Evolutionary conservation across 2,888 invertebrate genomes (phyloP).

Genomic region (Polyommatus iphigenia): DNA sequence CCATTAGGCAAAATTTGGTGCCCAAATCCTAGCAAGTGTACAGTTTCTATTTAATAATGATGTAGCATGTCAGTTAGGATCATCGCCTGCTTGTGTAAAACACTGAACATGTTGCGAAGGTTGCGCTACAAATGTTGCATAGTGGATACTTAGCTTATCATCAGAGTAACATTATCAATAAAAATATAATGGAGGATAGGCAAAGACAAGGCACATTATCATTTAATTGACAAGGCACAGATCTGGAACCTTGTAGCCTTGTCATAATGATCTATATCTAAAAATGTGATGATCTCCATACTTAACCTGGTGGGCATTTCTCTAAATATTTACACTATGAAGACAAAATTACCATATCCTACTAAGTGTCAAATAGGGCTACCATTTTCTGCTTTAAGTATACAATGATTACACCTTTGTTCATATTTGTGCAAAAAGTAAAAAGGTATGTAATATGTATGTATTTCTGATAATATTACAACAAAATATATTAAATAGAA

Average conservation of each 20-base stretch:
- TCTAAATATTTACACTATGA: constrained; percentile 27
- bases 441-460: too few species aligned
- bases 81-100: too few species aligned
- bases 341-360: constrained; percentile 21
- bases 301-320: constrained; percentile 32
- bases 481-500: background rate
- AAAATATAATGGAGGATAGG: constrained; percentile 30
- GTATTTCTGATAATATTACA: background rate
- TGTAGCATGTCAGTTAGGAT: too few species aligned
- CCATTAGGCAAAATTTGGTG: background rate
- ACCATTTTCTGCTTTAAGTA: too few species aligned
- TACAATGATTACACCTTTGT: too few species aligned
- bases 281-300: constrained; percentile 31
- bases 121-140: background rate
- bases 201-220: constrained; percentile 50
- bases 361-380: background rate
- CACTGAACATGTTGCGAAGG: too few species aligned
- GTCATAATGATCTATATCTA: constrained; percentile 14
- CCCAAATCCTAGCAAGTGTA: background rate
- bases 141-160: background rate
- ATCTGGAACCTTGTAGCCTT: background rate
- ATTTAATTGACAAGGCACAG: constrained; percentile 36
- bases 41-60: background rate
- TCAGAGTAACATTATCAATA: constrained; percentile 10
- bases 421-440: too few species aligned